These are phyloP conservation scores for Zaprionus tsacasi DNA, from an alignment of 1,140 invertebrate species.

Conservation along the genomic window DNA sequence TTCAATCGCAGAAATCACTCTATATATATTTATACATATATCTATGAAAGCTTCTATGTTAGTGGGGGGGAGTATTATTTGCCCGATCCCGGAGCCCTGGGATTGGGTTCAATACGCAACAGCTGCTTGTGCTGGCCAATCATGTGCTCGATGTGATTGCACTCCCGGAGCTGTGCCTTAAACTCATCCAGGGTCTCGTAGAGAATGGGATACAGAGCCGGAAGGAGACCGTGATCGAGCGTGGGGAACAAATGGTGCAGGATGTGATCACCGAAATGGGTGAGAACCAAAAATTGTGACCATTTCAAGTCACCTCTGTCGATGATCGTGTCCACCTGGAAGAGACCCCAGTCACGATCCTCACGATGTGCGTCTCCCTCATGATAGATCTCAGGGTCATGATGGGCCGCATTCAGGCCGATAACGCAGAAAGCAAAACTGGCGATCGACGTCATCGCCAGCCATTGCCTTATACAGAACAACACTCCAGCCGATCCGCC, in stretches of 20 bases:
- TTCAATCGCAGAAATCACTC: neutral
- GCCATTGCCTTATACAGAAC: constrained; percentile 85
- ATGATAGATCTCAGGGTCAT: constrained; percentile 93
- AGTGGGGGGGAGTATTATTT: constrained; percentile 22
- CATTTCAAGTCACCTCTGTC: constrained; percentile 89
- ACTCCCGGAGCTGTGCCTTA: constrained; percentile 85
- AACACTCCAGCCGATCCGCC: constrained; percentile 56
- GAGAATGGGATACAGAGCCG: constrained; percentile 88
- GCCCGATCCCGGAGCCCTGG: constrained; percentile 62
- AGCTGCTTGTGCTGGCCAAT: constrained; percentile 89
- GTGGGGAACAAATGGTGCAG: constrained; percentile 94
- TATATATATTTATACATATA: neutral
- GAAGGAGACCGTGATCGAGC: constrained; percentile 90
- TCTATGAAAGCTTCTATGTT: neutral
- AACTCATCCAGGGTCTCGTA: constrained; percentile 90
- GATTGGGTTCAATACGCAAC: constrained; percentile 85
- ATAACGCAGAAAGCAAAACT: constrained; percentile 88
- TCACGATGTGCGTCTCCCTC: constrained; percentile 90
- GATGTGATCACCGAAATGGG: constrained; percentile 90
- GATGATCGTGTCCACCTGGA: constrained; percentile 90
- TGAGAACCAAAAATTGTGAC: constrained; percentile 88
- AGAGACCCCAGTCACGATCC: constrained; percentile 91
- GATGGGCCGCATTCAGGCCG: constrained; percentile 91
- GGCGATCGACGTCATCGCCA: constrained; percentile 85
- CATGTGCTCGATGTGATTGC: constrained; percentile 87